phyloP scores from a whole-genome alignment of 2,797 vertebrate species.

The Gorsachius magnificus region DNA sequence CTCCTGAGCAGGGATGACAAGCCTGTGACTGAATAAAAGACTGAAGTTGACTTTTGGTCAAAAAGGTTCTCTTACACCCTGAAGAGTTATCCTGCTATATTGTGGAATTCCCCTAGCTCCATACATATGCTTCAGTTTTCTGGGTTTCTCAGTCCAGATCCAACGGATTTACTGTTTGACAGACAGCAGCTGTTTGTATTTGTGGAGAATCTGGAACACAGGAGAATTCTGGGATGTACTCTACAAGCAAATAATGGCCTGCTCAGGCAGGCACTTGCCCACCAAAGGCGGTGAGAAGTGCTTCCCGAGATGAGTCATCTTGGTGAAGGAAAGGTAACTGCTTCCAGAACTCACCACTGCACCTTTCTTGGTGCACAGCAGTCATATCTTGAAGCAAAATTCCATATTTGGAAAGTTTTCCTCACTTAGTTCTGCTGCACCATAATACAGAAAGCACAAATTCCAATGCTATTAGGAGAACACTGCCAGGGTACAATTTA shows the following conservation, averaged over 20 bases:
- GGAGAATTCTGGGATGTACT: background rate
- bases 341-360: background rate
- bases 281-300: background rate
- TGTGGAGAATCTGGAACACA: background rate
- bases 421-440: background rate
- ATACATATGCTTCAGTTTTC: too few relatives aligned
- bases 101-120: too few relatives aligned
- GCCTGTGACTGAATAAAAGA: fast-evolving
- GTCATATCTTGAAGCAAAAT: background rate
- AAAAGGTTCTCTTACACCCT: too few relatives aligned
- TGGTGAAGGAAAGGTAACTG: background rate
- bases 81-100: too few relatives aligned
- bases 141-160: too few relatives aligned
- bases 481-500: background rate
- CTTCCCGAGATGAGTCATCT: background rate
- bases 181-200: background rate
- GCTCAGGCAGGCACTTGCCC: background rate
- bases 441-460: background rate
- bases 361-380: background rate
- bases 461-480: background rate
- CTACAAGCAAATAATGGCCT: background rate
- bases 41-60: too few relatives aligned
- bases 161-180: too few relatives aligned
- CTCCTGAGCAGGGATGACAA: background rate
- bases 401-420: background rate